These are phyloP conservation scores for Oreotragus oreotragus DNA, from an alignment of 2,113 vertebrate species.

Conservation along the genomic window DNA sequence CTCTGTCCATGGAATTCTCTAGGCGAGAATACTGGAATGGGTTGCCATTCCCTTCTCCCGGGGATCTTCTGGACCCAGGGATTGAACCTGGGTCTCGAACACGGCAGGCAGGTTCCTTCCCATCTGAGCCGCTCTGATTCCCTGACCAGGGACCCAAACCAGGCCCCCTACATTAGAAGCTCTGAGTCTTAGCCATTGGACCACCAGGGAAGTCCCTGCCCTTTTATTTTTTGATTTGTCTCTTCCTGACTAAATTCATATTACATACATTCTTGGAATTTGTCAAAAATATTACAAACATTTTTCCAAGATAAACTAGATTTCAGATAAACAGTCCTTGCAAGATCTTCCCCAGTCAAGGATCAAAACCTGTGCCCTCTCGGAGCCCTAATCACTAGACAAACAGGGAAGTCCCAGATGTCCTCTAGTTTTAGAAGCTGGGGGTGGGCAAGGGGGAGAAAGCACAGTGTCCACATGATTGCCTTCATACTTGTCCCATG, in stretches of 20 bases:
- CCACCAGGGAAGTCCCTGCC: neutral
- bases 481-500: neutral
- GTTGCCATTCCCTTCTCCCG: neutral
- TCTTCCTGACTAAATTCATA: neutral
- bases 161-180: neutral
- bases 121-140: neutral
- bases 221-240: neutral
- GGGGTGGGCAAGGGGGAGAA: rapidly evolving
- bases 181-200: neutral
- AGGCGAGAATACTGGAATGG: neutral
- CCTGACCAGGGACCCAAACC: neutral
- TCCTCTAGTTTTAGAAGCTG: neutral
- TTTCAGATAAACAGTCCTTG: neutral
- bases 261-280: neutral
- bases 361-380: neutral
- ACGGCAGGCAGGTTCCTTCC: neutral
- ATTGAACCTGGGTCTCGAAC: neutral
- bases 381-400: neutral
- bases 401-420: neutral
- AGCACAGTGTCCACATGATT: neutral
- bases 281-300: neutral
- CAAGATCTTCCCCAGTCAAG: neutral
- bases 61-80: neutral
- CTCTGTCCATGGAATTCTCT: neutral
- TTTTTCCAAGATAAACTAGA: slow-evolving; percentile 3